These are phyloP conservation scores for Centrocercus urophasianus DNA, from an alignment of 2,113 vertebrate genomes.

Conservation along the genomic window DNA sequence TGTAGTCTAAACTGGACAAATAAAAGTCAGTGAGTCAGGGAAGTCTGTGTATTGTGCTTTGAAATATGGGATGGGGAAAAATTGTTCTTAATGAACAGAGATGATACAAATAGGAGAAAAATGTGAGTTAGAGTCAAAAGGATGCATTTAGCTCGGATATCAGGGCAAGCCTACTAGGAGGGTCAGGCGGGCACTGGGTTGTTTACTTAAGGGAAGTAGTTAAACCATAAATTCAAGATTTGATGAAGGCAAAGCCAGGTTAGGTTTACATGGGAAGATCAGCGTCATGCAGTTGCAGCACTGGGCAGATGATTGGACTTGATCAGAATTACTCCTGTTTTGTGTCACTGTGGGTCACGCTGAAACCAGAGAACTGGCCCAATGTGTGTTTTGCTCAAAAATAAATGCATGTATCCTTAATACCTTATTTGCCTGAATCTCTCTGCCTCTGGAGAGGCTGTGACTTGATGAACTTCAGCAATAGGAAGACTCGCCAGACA, in stretches of 20 bases:
- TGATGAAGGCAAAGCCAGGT: background rate
- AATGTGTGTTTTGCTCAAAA: conserved; percentile 8
- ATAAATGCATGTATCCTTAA: background rate
- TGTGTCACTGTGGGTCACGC: background rate
- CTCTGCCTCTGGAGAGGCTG: background rate
- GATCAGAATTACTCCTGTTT: background rate
- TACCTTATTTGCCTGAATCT: conserved; percentile 6
- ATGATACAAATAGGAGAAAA: conserved; percentile 39
- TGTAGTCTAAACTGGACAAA: conserved; percentile 34
- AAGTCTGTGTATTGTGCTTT: background rate
- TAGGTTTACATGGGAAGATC: background rate
- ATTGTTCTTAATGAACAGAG: background rate
- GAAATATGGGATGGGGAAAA: background rate
- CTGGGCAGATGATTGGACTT: background rate
- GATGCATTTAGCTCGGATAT: conserved; percentile 20
- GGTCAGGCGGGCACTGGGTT: conserved; percentile 14
- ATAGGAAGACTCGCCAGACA: rapidly evolving
- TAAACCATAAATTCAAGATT: conserved; percentile 2
- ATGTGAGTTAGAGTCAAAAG: background rate
- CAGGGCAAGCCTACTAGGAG: conserved; percentile 41
- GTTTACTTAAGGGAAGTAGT: conserved; percentile 41
- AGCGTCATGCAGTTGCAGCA: background rate
- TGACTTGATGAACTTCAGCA: background rate
- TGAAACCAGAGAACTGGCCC: background rate
- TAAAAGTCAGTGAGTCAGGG: conserved; percentile 15